Conservation (phyloP, 2,113 vertebrate species). For the Nerophis lumbriciformis region DNA sequence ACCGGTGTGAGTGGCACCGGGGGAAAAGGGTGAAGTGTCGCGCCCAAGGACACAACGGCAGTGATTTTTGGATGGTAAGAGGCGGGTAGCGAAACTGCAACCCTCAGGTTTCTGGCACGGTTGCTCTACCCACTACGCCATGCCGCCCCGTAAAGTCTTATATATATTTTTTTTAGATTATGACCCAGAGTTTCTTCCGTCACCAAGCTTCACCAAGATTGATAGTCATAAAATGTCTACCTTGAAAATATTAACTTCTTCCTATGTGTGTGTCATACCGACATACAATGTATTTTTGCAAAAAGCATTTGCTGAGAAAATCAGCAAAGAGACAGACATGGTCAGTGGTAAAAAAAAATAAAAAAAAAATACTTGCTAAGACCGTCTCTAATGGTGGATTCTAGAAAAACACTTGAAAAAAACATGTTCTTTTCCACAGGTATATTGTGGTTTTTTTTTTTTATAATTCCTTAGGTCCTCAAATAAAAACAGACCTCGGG, state of each 20-base stretch:
- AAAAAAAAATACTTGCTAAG: background rate
- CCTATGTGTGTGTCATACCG: background rate
- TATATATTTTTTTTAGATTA: too few species aligned
- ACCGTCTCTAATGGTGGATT: background rate
- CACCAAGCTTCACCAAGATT: too few species aligned
- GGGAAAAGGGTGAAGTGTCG: too few species aligned
- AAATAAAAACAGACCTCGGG: slow-evolving; percentile 1
- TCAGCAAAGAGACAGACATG: background rate
- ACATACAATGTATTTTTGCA: background rate
- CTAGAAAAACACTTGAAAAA: background rate
- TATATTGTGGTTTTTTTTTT: background rate
- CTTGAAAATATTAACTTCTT: background rate
- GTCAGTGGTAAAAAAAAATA: background rate
- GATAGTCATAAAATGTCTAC: too few species aligned
- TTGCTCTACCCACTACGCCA: too few species aligned
- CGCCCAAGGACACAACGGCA: too few species aligned
- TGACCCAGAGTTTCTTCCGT: too few species aligned
- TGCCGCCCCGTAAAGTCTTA: too few species aligned
- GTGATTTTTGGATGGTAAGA: too few species aligned
- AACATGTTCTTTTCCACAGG: background rate
- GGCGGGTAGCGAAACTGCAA: too few species aligned
- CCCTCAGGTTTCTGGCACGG: too few species aligned
- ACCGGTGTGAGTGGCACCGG: too few species aligned
- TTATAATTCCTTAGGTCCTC: background rate
- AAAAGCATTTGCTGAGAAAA: background rate